Base-by-base conservation (phyloP, 2,888 invertebrate species). In the Nephrotoma appendiculata region DNA sequence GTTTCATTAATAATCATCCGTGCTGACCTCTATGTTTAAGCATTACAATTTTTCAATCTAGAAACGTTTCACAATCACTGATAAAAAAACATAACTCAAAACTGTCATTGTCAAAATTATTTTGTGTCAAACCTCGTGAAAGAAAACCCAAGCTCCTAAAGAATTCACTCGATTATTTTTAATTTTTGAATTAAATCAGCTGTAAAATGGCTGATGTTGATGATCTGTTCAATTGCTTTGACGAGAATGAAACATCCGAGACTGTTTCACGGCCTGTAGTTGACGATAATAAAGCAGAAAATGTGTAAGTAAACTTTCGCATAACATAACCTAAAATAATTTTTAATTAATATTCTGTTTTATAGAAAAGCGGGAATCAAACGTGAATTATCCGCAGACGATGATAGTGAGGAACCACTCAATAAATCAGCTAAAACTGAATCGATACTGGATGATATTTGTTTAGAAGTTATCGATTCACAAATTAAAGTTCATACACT, bases 401-500 rank as follows among this genome's bases (percentile, higher is more conserved):
- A 42, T 31, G 88, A 87, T 15, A 88, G 88, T 12, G 88, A 88
- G 4, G 87, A 87, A 5, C 87, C 42, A 11, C 48, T 86, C 7
- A 31, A 87, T 2, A 89, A 89, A 87, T 89, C 89, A n/a, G 86
- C 88, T 4, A 90, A 90, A 88, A 88, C 90, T 0, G 90, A 91
- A 88, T 90, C 90, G 1, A 90, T 91, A 84, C 87, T 91, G 19
- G 91, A 91, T 86, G 90, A 91, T 87, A 89, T 89, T 89, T 96
- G 96, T 89, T 92, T 96, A 88, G 95, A 96, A 85, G 95, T 96
- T 87, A 92, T 96, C 52, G 94, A 94, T 88, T 95, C 97, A 9
- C 94, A 98, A 87, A 97, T 98, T 88, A 94, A 96, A 86, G 95
- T 98, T 41, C 98, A 98, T 90, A 95, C 95, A 3, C 94, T 99